Percentiles rank a stretch among this genome's conserved stretches.
These are phyloP conservation scores for Syngnathus rostellatus DNA, from an alignment of 2,797 vertebrate species.

Conservation along the genomic window DNA sequence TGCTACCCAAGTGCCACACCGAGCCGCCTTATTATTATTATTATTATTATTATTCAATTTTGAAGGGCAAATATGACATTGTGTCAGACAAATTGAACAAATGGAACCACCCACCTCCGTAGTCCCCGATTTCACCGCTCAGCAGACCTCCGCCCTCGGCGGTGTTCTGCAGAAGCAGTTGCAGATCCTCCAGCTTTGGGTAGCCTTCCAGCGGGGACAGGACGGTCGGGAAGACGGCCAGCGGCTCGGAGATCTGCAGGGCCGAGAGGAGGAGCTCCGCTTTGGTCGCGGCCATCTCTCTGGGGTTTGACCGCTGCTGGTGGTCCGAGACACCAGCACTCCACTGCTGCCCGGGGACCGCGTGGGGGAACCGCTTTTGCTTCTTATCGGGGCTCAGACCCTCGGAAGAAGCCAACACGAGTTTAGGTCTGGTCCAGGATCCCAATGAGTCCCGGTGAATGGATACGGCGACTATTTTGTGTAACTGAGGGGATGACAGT, in stretches of 20 bases:
- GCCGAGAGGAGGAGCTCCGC: slow-evolving; percentile 83
- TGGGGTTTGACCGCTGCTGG: slow-evolving; percentile 20
- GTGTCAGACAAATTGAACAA: background rate
- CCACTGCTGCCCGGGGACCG: slow-evolving; percentile 4
- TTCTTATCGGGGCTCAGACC: slow-evolving; percentile 17
- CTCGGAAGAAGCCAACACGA: slow-evolving; percentile 43
- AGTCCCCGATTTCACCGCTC: slow-evolving; percentile 73
- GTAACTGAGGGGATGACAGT: background rate
- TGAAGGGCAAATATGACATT: background rate
- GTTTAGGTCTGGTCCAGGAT: slow-evolving; percentile 5
- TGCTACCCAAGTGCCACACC: too few species aligned
- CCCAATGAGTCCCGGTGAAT: slow-evolving; percentile 7
- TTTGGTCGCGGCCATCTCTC: slow-evolving; percentile 83
- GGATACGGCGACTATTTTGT: slow-evolving; percentile 11
- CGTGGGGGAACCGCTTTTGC: slow-evolving; percentile 10
- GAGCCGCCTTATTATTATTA: too few species aligned
- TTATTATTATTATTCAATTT: too few species aligned
- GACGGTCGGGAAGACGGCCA: slow-evolving; percentile 66
- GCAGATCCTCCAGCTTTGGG: slow-evolving; percentile 87
- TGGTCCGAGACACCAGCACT: slow-evolving; percentile 5
- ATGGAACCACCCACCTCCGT: slow-evolving; percentile 78
- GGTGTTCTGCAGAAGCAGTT: slow-evolving; percentile 76
- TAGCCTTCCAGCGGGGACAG: slow-evolving; percentile 84
- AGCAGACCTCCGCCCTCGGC: slow-evolving; percentile 69
- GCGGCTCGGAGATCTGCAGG: slow-evolving; percentile 83